These are phyloP conservation scores for Cherax destructor DNA, from an alignment of 1,140 invertebrate genomes.

Conservation along the genomic window DNA sequence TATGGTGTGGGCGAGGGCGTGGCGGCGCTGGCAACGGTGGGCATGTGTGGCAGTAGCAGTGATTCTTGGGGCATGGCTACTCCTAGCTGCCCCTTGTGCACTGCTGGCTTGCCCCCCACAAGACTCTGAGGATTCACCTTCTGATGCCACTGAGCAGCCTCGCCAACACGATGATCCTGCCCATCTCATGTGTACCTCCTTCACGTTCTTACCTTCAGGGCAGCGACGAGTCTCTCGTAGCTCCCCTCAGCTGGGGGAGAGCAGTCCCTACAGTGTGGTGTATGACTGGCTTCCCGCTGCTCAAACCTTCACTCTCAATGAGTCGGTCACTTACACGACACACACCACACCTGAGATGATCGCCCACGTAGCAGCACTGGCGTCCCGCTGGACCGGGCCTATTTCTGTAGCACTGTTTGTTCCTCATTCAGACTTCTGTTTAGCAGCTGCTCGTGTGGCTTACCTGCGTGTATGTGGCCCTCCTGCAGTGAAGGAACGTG, in stretches of 20 bases:
- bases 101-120: constrained; percentile 58
- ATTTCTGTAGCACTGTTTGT: constrained; percentile 85
- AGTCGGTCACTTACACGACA: constrained; percentile 81
- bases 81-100: constrained; percentile 58
- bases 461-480: constrained; percentile 73
- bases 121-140: constrained; percentile 15
- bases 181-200: constrained; percentile 21
- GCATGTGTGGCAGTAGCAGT: constrained; percentile 48
- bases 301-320: constrained; percentile 42
- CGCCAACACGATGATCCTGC: constrained; percentile 14
- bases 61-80: constrained; percentile 49
- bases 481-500: constrained; percentile 84
- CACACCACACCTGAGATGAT: constrained; percentile 86
- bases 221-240: constrained; percentile 32
- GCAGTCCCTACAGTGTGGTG: constrained; percentile 81
- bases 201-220: constrained; percentile 25
- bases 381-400: constrained; percentile 83
- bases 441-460: constrained; percentile 80
- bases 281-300: constrained; percentile 79
- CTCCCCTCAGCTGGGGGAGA: constrained; percentile 78
- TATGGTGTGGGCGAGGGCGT: constrained; percentile 60
- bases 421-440: constrained; percentile 81
- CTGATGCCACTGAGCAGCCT: not conserved
- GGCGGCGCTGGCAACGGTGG: constrained; percentile 64
- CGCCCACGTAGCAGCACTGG: constrained; percentile 83